These are phyloP conservation scores for Drosophila greeni DNA, from an alignment of 2,888 invertebrate genomes.

Conservation along the genomic window DNA sequence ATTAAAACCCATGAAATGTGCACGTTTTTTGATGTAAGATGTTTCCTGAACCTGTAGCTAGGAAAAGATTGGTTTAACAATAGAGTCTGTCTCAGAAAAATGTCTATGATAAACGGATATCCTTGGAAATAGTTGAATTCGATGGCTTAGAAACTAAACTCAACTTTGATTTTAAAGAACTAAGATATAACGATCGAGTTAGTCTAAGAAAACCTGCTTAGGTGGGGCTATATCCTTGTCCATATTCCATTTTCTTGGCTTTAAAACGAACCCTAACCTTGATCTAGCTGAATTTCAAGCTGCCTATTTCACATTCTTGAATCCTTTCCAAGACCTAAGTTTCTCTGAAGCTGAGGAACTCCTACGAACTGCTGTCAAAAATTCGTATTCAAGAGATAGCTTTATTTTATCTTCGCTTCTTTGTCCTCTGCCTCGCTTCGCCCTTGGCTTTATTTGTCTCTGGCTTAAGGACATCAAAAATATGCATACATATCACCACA, in stretches of 20 bases:
- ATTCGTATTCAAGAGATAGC: not conserved
- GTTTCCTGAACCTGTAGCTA: not conserved
- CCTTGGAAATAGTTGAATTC: no score
- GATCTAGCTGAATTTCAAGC: no score
- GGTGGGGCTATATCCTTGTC: not conserved
- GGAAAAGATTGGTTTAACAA: no score
- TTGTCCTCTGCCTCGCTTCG: no score
- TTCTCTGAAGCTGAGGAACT: no score
- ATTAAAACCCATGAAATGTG: not conserved
- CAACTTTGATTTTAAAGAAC: not conserved
- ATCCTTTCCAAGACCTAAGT: no score
- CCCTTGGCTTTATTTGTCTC: constrained; percentile 33
- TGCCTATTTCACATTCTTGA: no score
- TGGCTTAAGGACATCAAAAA: constrained; percentile 41
- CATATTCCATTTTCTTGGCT: no score
- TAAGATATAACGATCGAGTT: not conserved
- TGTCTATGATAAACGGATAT: no score
- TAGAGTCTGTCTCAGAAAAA: no score
- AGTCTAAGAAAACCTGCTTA: not conserved
- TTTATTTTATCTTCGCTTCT: not conserved
- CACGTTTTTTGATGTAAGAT: not conserved
- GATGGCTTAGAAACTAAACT: not conserved
- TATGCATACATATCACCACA: constrained; percentile 11
- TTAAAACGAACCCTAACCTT: no score
- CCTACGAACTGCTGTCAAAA: constrained; percentile 2